Percentiles rank a stretch among this genome's conserved stretches.
Conservation (phyloP, 2,888 invertebrate genomes). For the Hipparchia sbordonii region DNA sequence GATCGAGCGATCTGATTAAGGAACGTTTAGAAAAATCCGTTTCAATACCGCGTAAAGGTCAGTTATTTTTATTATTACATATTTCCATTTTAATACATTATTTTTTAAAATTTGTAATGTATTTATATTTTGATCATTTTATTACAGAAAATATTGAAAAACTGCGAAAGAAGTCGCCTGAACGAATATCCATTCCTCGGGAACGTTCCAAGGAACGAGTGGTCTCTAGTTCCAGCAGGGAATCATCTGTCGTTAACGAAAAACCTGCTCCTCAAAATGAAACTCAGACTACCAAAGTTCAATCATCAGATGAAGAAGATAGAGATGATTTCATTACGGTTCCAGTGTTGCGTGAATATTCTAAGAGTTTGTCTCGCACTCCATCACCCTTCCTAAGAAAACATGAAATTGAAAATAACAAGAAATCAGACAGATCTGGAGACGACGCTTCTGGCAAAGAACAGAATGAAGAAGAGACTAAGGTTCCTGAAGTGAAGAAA, state of each 20-base stretch:
- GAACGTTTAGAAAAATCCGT: constrained; percentile 77
- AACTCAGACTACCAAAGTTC: constrained; percentile 56
- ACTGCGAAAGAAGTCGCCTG: constrained; percentile 64
- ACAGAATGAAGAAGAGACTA: constrained; percentile 68
- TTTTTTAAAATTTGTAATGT: neutral
- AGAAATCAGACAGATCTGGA: constrained; percentile 72
- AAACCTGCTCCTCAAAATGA: constrained; percentile 63
- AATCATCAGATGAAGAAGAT: constrained; percentile 73
- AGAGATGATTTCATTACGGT: constrained; percentile 69
- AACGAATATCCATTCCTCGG: constrained; percentile 62
- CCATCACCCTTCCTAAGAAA: constrained; percentile 92
- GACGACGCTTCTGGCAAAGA: constrained; percentile 76
- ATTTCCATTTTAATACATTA: neutral
- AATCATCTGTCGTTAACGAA: constrained; percentile 71
- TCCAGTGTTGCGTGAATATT: constrained; percentile 81
- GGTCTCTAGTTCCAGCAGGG: constrained; percentile 76
- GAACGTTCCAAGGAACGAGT: constrained; percentile 59
- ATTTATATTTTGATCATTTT: constrained; percentile 25
- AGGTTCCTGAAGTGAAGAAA: constrained; percentile 66
- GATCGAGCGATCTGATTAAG: constrained; percentile 74
- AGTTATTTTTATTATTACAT: constrained; percentile 7
- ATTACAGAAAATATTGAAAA: constrained; percentile 68
- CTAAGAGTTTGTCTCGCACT: constrained; percentile 91
- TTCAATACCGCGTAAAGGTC: constrained; percentile 76
- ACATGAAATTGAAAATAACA: constrained; percentile 80